phyloP scores from a whole-genome alignment of 2,113 vertebrate species.

The Cyanocitta stelleri region DNA sequence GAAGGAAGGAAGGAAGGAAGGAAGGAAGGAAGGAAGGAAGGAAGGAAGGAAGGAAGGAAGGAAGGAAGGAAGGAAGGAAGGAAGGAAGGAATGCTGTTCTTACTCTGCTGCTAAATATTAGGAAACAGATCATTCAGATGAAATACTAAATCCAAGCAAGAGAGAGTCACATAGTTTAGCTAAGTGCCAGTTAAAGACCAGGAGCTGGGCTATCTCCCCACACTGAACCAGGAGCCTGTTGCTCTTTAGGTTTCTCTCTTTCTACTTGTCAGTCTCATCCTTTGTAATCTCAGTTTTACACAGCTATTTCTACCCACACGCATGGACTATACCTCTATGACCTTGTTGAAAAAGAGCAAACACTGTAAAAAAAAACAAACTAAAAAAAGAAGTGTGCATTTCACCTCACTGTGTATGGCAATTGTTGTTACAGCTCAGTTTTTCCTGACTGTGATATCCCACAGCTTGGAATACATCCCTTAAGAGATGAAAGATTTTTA shows the following conservation, averaged over 20 bases:
- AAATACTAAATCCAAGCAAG: neutral
- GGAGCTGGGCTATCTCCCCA: neutral
- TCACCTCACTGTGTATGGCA: neutral
- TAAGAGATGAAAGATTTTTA: neutral
- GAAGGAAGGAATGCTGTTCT: neutral
- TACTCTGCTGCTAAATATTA: neutral
- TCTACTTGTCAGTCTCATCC: neutral
- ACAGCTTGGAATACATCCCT: neutral
- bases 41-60: neutral
- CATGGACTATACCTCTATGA: neutral
- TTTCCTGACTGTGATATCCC: rapidly evolving
- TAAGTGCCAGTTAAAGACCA: neutral
- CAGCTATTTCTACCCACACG: neutral
- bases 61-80: neutral
- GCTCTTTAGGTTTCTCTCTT: neutral
- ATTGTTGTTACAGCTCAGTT: neutral
- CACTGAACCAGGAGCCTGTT: neutral
- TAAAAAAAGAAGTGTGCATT: neutral
- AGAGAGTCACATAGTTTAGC: neutral
- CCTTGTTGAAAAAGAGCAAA: neutral
- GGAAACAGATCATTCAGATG: neutral
- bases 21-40: neutral
- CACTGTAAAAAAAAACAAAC: neutral
- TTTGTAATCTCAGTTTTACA: neutral
- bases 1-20: neutral